Conservation (phyloP, 2,888 invertebrate genomes). For the Drosophila maculinotata region DNA sequence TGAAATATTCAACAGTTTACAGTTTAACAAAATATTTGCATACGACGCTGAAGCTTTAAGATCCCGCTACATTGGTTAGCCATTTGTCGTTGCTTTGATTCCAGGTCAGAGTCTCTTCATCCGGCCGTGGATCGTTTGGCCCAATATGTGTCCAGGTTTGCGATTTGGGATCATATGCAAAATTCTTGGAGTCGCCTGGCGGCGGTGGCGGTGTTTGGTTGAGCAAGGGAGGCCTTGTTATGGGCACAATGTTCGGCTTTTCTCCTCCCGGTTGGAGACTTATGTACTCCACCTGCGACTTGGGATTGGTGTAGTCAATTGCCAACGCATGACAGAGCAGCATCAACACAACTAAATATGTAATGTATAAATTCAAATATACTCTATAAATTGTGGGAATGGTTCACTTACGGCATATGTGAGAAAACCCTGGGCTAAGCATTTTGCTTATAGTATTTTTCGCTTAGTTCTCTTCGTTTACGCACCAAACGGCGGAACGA, state of each 20-base stretch:
- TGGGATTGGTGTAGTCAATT: conserved; percentile 70
- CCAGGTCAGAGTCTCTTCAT: conserved; percentile 77
- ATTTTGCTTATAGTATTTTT: conserved; percentile 19
- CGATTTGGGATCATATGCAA: conserved; percentile 72
- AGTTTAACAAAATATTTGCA: too few species aligned
- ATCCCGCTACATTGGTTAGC: conserved; percentile 68
- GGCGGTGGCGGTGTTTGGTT: conserved; percentile 70
- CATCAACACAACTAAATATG: conserved; percentile 37
- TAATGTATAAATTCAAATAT: neutral
- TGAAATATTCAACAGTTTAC: too few species aligned
- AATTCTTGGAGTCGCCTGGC: conserved; percentile 73
- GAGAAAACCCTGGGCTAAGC: conserved; percentile 22
- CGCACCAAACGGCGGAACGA: conserved; percentile 30
- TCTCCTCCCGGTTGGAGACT: conserved; percentile 14
- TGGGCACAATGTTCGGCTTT: conserved; percentile 64
- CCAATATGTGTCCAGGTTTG: conserved; percentile 76
- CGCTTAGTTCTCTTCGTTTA: neutral
- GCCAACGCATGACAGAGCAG: conserved; percentile 26
- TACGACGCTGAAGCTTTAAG: neutral
- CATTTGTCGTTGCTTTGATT: conserved; percentile 84
- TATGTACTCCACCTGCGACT: conserved; percentile 82
- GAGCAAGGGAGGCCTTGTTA: conserved; percentile 63
- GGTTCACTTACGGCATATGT: conserved; percentile 47
- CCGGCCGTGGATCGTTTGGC: conserved; percentile 69
- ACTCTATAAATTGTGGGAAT: conserved; percentile 3